Base-by-base conservation (phyloP, 2,797 vertebrate genomes). In the Megaceryle alcyon region DNA sequence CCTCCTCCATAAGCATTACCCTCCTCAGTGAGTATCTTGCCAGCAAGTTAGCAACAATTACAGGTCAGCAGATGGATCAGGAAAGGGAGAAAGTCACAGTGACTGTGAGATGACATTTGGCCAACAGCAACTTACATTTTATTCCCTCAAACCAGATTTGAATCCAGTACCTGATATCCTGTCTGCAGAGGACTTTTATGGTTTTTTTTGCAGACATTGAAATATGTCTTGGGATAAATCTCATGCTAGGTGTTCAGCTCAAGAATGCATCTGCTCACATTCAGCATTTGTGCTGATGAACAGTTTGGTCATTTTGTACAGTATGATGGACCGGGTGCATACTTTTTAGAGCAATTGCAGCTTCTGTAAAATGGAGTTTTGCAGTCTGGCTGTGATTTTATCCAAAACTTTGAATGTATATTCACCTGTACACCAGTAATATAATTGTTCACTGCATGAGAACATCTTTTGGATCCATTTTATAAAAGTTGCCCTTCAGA, bases 271-370 rank as follows among this genome's bases (percentile, higher is more conserved):
- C 68, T 77, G 17, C 43, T 66, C 53, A 23, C 2, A 0, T 26
- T 71, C 21, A 29, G 54, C 22, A 37, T 88, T 54, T 76, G 63
- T 18, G 33, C 43, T 82, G 10, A 29, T 28, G 53, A 64, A 17
- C 35, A 35, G n/a, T 61, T 82, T 64, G 17, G 17, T 82, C 48
- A 15, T 37, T 4, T 75, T 48, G 16, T 86, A 21, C 26, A 49
- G 14, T 71, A 12, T 37, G n/a, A 60, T 2, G 1, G 11, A 63
- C 29, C 1, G 0, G 12, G 10, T 44, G 10, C 20, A 4, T 31
- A 8, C 18, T 16, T 78, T 28, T 83, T 31, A 41, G 65, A 77
- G 63, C 25, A 44, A 57, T 35, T 66, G 48, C 51, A 60, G 18
- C 13, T 80, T 77, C n/a, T 64, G 35, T 75, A n/a, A 39, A 86